These are phyloP conservation scores for Aspidiotus destructor DNA, from an alignment of 2,888 invertebrate genomes.

Conservation along the genomic window DNA sequence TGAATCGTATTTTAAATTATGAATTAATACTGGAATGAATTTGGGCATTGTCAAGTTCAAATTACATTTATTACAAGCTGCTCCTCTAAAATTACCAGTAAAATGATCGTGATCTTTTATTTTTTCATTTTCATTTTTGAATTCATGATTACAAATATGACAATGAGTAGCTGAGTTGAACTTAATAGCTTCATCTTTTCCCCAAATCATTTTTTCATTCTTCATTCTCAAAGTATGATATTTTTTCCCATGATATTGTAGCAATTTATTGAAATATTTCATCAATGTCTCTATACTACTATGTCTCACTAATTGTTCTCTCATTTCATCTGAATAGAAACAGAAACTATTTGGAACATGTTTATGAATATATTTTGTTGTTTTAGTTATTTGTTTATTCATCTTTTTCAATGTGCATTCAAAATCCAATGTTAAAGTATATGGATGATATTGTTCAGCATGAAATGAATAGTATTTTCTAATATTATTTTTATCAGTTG, in stretches of 20 bases:
- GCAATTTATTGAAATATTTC: conserved; percentile 17
- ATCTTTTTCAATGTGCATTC: conserved; percentile 16
- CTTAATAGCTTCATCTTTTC: no score
- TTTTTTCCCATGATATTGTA: conserved; percentile 7
- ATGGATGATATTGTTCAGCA: conserved; percentile 24
- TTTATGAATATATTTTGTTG: conserved; percentile 27
- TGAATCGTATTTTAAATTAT: no score
- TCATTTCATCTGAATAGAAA: conserved; percentile 19
- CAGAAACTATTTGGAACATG: conserved; percentile 19
- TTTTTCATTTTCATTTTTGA: no score
- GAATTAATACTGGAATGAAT: no score
- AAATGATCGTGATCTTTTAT: no score
- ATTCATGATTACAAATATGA: no score
- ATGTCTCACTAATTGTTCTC: conserved; percentile 12
- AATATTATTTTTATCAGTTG: conserved; percentile 7
- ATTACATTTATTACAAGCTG: no score
- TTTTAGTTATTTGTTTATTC: conserved; percentile 25
- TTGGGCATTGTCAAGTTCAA: no score
- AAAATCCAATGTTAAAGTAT: conserved; percentile 20
- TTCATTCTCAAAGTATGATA: conserved; percentile 9
- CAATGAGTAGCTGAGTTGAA: no score
- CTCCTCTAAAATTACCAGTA: no score
- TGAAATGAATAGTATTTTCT: conserved; percentile 17
- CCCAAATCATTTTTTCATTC: no score
- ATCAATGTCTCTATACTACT: conserved; percentile 13